Percentiles rank a stretch among this genome's conserved stretches.
phyloP scores from a whole-genome alignment of 2,797 vertebrate genomes.

The Gambelia wislizenii region DNA sequence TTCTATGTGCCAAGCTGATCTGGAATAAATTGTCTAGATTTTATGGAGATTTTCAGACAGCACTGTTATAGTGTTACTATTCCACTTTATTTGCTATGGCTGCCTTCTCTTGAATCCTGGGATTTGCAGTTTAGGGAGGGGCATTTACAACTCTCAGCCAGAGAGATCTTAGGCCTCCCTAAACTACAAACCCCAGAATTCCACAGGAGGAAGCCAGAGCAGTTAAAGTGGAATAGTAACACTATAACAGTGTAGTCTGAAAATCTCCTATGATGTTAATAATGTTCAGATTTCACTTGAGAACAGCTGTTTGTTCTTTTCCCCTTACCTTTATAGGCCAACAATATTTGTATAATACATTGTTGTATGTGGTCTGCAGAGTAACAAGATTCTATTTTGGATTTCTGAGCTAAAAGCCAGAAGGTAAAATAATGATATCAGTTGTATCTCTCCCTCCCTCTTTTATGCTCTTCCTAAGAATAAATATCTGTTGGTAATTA shows the following conservation, averaged over 20 bases:
- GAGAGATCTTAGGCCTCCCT: too few species aligned
- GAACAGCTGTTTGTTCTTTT: background rate
- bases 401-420: background rate
- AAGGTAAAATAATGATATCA: background rate
- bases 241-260: too few species aligned
- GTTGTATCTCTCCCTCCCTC: background rate
- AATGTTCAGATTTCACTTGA: background rate
- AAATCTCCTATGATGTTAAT: background rate
- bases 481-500: background rate
- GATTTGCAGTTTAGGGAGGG: too few species aligned
- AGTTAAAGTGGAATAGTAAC: too few species aligned
- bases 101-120: too few species aligned
- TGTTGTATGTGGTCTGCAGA: background rate
- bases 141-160: too few species aligned
- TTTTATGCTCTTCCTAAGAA: background rate
- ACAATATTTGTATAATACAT: background rate
- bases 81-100: too few species aligned
- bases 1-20: too few species aligned
- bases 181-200: too few species aligned
- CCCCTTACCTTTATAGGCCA: background rate
- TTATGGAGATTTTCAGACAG: too few species aligned
- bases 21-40: background rate
- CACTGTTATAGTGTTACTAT: too few species aligned
- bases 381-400: fast-evolving
- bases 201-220: too few species aligned